Conservation (phyloP, 2,113 vertebrate species). For the Malurus cyaneus region DNA sequence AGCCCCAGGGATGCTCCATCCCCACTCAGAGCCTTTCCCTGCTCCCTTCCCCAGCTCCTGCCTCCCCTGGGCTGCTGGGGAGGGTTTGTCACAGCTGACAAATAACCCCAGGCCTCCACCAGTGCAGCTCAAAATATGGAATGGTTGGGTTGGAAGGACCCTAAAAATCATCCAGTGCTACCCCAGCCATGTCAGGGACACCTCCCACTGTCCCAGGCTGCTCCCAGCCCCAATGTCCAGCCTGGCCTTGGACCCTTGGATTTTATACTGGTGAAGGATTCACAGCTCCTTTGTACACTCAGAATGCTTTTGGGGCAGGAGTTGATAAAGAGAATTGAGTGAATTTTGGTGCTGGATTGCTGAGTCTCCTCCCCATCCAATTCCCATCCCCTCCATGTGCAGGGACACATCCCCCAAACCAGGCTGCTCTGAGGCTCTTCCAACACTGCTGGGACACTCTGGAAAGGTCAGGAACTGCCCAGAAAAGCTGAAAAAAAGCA, state of each 20-base stretch:
- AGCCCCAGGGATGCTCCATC: rapidly evolving
- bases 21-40: not conserved
- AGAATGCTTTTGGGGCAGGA: not conserved
- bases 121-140: not conserved
- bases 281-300: not conserved
- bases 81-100: not conserved
- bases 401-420: not conserved
- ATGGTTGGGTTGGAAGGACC: not conserved
- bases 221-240: not conserved
- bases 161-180: rapidly evolving
- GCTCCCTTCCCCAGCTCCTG: not conserved
- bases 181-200: not conserved
- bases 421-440: not conserved
- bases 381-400: not conserved
- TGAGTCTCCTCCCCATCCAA: not conserved
- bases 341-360: not conserved
- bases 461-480: not conserved
- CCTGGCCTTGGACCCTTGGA: not conserved
- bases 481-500: not conserved
- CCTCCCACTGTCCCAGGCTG: not conserved
- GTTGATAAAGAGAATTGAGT: not conserved
- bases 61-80: not conserved
- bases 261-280: no score
- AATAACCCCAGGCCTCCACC: not conserved
- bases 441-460: not conserved